Evolutionary conservation across 2,113 vertebrate species (phyloP).

Genomic region (Myodes glareolus): DNA sequence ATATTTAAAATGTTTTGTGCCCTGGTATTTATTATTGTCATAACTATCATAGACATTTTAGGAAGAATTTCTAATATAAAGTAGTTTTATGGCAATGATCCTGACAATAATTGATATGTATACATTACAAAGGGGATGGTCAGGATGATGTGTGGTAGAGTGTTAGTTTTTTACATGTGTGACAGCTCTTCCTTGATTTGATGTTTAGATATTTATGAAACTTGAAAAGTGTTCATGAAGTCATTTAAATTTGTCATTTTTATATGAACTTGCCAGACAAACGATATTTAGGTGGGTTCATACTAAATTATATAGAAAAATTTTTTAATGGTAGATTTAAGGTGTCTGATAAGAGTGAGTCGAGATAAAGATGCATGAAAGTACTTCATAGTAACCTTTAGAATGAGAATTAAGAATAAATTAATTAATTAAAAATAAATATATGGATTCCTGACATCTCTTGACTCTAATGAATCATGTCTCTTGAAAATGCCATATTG

Average conservation of each 20-base stretch:
- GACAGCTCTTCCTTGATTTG: background rate
- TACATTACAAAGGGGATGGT: background rate
- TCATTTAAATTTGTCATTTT: slow-evolving; percentile 17
- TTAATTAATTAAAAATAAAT: background rate
- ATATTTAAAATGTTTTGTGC: background rate
- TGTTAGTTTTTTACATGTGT: background rate
- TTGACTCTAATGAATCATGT: background rate
- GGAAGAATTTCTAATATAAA: background rate
- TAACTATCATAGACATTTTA: background rate
- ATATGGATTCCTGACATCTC: background rate
- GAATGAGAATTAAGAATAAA: background rate
- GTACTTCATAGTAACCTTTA: background rate
- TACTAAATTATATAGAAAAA: background rate
- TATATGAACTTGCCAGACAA: background rate
- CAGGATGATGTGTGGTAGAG: background rate
- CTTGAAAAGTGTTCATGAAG: background rate
- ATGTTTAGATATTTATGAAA: slow-evolving; percentile 25
- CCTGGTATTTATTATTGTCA: background rate
- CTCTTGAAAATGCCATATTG: slow-evolving; percentile 63
- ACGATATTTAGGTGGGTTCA: background rate
- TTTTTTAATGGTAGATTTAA: slow-evolving; percentile 30
- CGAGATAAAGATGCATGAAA: background rate
- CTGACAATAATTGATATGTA: background rate
- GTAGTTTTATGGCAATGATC: slow-evolving; percentile 10
- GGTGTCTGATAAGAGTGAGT: background rate